Conservation (phyloP, 2,797 vertebrate genomes). For the Sciurus vulgaris region DNA sequence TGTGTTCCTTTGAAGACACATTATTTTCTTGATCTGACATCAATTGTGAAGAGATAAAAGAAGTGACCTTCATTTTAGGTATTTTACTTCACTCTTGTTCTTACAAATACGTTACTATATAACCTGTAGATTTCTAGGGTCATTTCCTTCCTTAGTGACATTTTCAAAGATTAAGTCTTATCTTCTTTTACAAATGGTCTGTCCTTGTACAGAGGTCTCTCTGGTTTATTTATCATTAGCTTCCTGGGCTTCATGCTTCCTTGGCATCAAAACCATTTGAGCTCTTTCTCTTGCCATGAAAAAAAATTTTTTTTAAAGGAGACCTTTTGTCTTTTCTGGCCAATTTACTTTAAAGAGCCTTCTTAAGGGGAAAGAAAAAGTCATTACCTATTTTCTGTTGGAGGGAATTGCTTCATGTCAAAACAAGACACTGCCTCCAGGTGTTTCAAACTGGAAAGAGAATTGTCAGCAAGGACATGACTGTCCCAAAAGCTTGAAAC, state of each 20-base stretch:
- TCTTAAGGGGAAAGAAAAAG: neutral
- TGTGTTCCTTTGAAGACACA: neutral
- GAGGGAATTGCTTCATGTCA: slow-evolving; percentile 23
- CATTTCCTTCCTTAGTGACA: neutral
- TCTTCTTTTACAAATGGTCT: neutral
- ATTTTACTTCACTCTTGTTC: neutral
- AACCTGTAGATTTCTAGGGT: neutral
- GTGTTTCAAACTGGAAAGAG: neutral
- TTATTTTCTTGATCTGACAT: neutral
- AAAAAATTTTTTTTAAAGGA: neutral
- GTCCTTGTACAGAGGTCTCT: neutral
- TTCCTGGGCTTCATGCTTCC: neutral
- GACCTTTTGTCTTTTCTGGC: neutral
- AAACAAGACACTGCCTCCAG: neutral
- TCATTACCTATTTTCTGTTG: neutral
- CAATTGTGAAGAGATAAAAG: neutral
- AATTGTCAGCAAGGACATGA: neutral
- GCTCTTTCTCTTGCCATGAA: slow-evolving; percentile 4
- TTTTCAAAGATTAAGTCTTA: neutral
- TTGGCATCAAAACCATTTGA: slow-evolving; percentile 27
- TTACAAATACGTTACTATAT: neutral
- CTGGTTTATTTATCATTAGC: neutral
- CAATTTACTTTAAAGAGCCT: slow-evolving; percentile 44
- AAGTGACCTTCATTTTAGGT: neutral
- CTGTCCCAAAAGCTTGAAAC: neutral